Evolutionary conservation across 2,888 invertebrate species (phyloP).

Genomic region (Oxystoma pomonae): DNA sequence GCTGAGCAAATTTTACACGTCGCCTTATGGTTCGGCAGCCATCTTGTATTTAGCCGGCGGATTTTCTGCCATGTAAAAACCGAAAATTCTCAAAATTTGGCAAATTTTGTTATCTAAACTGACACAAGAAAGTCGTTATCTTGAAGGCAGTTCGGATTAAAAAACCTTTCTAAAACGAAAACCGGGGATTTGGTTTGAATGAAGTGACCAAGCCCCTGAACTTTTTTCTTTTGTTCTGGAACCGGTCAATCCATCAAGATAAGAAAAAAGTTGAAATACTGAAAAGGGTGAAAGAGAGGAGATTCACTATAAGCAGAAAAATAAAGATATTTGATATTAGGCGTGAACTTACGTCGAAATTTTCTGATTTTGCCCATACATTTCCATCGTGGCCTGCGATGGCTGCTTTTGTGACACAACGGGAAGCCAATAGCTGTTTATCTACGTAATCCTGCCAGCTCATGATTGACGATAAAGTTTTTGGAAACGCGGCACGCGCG

Average conservation of each 20-base stretch:
- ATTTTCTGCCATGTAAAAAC: slow-evolving; percentile 9
- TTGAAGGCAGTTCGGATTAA: background rate
- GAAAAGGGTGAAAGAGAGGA: background rate
- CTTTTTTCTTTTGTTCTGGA: slow-evolving; percentile 26
- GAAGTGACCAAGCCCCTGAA: slow-evolving; percentile 31
- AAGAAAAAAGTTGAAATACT: background rate
- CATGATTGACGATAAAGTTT: slow-evolving; percentile 58
- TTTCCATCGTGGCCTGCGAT: slow-evolving; percentile 94
- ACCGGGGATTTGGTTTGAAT: background rate
- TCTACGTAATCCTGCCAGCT: slow-evolving; percentile 99
- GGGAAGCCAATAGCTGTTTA: slow-evolving; percentile 93
- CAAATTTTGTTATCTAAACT: background rate
- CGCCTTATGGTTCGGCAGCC: slow-evolving; percentile 39
- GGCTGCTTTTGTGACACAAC: slow-evolving; percentile 91
- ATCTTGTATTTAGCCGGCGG: slow-evolving; percentile 42
- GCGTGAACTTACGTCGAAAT: slow-evolving; percentile 80
- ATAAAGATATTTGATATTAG: background rate
- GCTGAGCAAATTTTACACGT: slow-evolving; percentile 36
- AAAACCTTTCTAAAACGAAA: slow-evolving; percentile 5
- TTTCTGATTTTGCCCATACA: slow-evolving; percentile 91
- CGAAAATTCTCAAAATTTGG: background rate
- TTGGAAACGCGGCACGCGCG: slow-evolving; percentile 7
- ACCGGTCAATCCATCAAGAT: background rate
- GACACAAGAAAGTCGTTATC: background rate
- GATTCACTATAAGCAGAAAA: background rate